Conservation (phyloP, 2,888 invertebrate species). For the Ceraclea dissimilis region DNA sequence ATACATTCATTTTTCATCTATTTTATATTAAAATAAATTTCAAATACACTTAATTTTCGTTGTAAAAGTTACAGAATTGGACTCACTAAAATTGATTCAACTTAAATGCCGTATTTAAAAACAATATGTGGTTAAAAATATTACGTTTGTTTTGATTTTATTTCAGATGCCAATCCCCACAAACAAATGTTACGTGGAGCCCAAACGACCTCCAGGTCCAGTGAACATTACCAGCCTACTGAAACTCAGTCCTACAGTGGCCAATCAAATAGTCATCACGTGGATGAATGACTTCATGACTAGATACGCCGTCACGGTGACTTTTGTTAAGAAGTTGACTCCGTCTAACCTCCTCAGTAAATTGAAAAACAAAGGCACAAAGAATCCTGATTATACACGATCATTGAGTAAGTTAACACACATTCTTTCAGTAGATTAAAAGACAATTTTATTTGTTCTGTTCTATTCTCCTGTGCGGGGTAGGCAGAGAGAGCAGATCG, state of each 20-base stretch:
- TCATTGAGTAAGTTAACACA: constrained; percentile 85
- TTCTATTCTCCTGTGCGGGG: too few relatives aligned
- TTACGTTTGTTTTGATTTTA: too few relatives aligned
- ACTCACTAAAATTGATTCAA: too few relatives aligned
- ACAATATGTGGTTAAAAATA: too few relatives aligned
- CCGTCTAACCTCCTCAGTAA: constrained; percentile 75
- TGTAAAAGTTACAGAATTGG: too few relatives aligned
- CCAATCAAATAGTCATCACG: constrained; percentile 78
- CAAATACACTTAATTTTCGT: too few relatives aligned
- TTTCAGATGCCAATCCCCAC: constrained; percentile 90
- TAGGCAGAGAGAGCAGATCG: too few relatives aligned
- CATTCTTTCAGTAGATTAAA: too few relatives aligned
- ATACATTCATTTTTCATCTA: too few relatives aligned
- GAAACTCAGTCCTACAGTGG: constrained; percentile 76
- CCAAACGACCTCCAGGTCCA: constrained; percentile 91
- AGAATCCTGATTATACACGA: constrained; percentile 84
- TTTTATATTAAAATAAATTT: too few relatives aligned
- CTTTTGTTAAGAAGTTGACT: constrained; percentile 79
- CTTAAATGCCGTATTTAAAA: too few relatives aligned
- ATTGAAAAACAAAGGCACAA: constrained; percentile 76
- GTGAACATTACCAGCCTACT: constrained; percentile 89
- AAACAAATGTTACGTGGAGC: constrained; percentile 93
- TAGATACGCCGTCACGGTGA: constrained; percentile 77
- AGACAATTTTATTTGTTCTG: too few relatives aligned
- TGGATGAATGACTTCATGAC: constrained; percentile 71